phyloP scores from a whole-genome alignment of 1,140 invertebrate genomes.

The Brachionus asplanchnoidis region DNA sequence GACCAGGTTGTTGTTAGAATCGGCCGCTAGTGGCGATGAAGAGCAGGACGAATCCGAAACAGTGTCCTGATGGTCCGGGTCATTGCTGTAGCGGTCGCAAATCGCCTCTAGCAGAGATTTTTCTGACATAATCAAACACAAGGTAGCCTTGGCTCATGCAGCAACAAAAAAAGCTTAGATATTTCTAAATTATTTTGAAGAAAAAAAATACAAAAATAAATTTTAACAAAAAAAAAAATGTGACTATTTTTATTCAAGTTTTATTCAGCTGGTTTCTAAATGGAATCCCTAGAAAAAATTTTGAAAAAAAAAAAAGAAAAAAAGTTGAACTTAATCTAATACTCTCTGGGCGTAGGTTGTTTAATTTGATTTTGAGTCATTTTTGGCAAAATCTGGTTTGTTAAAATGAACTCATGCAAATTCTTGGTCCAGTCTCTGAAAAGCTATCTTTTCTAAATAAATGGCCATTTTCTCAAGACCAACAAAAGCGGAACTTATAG shows the following conservation, averaged over 20 bases:
- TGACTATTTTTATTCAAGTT: neutral
- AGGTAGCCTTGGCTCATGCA: neutral
- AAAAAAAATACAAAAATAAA: constrained; percentile 3
- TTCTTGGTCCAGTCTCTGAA: neutral
- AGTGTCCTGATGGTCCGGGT: neutral
- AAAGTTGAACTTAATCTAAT: neutral
- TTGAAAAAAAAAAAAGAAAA: neutral
- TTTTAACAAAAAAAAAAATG: neutral
- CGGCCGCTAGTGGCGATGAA: neutral
- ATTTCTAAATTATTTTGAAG: neutral
- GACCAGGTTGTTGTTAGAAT: neutral
- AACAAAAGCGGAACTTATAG: neutral
- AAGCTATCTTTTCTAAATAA: neutral
- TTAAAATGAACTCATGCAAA: neutral
- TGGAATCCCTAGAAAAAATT: neutral
- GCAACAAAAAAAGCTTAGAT: neutral
- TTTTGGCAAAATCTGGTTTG: neutral
- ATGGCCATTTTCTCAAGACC: neutral
- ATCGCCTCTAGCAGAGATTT: neutral
- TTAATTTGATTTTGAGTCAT: neutral
- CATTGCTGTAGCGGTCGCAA: constrained; percentile 16
- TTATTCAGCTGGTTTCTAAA: constrained; percentile 6
- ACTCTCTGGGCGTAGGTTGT: neutral
- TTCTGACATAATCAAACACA: constrained; percentile 20
- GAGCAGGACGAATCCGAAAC: neutral